Evolutionary conservation across 2,888 invertebrate species (phyloP).

Genomic region (Lysandra bellargus): DNA sequence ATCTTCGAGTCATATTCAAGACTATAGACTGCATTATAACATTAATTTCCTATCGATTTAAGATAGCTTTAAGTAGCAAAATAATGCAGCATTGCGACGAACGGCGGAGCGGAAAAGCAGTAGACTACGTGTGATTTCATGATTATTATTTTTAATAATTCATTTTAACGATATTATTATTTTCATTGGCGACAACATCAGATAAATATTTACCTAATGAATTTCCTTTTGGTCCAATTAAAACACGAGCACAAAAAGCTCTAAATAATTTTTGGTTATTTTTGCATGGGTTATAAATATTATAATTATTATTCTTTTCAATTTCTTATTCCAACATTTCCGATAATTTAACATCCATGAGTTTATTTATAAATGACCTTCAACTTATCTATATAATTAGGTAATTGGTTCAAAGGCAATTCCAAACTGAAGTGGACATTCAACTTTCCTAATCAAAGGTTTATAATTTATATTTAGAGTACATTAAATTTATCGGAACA

Average conservation of each 20-base stretch:
- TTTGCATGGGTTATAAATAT: background rate
- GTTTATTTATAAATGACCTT: no score
- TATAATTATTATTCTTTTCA: no score
- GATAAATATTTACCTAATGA: background rate
- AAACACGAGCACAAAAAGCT: background rate
- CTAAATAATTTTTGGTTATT: background rate
- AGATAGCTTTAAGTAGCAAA: no score
- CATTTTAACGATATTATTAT: background rate
- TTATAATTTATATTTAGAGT: background rate
- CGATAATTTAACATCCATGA: no score
- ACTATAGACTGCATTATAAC: no score
- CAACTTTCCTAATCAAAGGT: background rate
- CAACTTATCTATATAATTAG: no score
- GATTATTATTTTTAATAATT: background rate
- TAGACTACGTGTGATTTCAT: background rate
- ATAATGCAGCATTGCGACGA: no score
- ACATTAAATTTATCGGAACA: background rate
- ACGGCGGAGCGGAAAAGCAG: background rate
- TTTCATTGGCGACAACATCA: background rate
- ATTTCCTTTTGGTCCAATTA: background rate
- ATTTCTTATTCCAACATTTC: no score
- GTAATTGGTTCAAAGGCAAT: no score
- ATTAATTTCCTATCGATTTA: no score
- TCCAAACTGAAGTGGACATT: background rate
- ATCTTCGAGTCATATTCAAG: no score